Base-by-base conservation (phyloP, 2,113 vertebrate species). In the Ceyx cyanopectus region DNA sequence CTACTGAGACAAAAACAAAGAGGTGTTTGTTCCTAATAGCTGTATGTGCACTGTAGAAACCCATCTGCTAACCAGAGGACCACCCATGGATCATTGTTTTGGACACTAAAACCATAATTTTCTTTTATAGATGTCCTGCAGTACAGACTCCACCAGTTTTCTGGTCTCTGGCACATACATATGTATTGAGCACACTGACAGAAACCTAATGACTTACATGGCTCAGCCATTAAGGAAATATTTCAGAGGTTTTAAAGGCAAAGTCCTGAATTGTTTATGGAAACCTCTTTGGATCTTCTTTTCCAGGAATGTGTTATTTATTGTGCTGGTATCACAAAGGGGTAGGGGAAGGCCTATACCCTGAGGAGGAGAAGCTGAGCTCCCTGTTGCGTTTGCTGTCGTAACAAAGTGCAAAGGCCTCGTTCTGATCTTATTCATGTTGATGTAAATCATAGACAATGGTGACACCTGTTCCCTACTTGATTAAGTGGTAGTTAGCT, bases 31-130 rank as follows among this genome's bases (percentile, higher is more conserved):
- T 86, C 40, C 80, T 87, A 40, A 66, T 30, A 94, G 81, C 91
- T 96, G 83, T 91, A 95, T 87, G 70, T 91, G 86, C 40, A 10
- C 43, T 90, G 53, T 56, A 77, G 66, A 95, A 96, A 92, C 61
- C 62, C 91, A 95, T 95, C 94, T 92, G 93, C 81, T 90, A 91
- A 58, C 53, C 93, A 91, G 84, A 95, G 56, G 95, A 91, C 97
- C 97, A 97, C 96, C 96, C 95, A 96, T 88, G 89, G 80, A 78
- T 94, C 94, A 97, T 97, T 97, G 94, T 97, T 96, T 96, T 96
- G 94, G 94, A 91, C 90, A 94, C 63, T 96, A 82, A 81, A 85
- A 90, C 69, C 89, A 62, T 81, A 92, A 70, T 94, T 94, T 95
- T 94, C 75, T 89, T 95, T 96, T 92, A 92, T 89, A 66, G 91